phyloP scores from a whole-genome alignment of 2,888 invertebrate species.

The Odontocerum albicorne region DNA sequence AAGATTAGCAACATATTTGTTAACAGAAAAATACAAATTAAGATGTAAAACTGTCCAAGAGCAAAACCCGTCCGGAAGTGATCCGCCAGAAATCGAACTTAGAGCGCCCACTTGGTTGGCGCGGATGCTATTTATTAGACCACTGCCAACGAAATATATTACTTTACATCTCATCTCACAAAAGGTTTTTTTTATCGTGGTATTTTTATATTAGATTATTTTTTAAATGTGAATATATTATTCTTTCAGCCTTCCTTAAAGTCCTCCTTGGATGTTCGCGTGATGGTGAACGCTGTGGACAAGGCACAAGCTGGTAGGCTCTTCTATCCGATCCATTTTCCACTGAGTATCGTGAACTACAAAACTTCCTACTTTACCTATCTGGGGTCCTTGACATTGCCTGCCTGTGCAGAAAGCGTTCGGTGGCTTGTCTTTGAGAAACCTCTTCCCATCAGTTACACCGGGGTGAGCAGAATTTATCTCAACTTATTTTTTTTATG shows the following conservation, averaged over 20 bases:
- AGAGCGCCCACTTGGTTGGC: too few species aligned
- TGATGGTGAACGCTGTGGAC: background rate
- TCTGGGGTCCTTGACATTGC: constrained; percentile 59
- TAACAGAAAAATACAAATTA: too few species aligned
- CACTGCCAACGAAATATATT: too few species aligned
- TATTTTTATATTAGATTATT: too few species aligned
- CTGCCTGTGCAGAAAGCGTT: constrained; percentile 60
- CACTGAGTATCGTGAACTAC: background rate
- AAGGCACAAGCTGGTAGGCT: background rate
- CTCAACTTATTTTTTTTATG: too few species aligned
- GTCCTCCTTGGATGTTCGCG: background rate
- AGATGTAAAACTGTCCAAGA: too few species aligned
- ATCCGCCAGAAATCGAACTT: too few species aligned
- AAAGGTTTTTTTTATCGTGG: too few species aligned
- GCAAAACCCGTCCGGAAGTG: too few species aligned
- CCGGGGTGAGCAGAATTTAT: background rate
- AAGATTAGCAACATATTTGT: too few species aligned
- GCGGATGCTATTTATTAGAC: too few species aligned
- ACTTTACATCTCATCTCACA: too few species aligned
- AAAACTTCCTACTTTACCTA: constrained; percentile 54
- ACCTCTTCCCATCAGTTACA: background rate
- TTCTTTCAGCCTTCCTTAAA: background rate
- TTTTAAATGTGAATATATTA: background rate
- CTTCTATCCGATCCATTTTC: background rate
- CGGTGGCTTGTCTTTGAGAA: constrained; percentile 55